Conservation (phyloP, 2,888 invertebrate species). For the Microplitis manilae region DNA sequence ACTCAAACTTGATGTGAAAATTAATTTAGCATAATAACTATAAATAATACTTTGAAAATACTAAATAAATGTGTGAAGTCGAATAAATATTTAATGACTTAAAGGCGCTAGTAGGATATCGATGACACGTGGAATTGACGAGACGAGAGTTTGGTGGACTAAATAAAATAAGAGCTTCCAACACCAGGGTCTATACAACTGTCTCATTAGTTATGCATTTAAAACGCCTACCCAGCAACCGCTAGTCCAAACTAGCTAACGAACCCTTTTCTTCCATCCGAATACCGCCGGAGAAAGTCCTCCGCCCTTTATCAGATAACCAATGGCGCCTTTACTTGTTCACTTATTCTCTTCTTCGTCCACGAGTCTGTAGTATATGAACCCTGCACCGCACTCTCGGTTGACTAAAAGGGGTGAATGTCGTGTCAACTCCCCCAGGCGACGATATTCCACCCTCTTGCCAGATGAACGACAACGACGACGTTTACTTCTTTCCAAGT, state of each 20-base stretch:
- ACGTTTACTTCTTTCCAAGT: conserved; percentile 59
- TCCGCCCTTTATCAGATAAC: conserved; percentile 39
- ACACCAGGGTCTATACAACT: conserved; percentile 18
- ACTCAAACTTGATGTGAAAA: too few species aligned
- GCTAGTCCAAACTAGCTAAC: background rate
- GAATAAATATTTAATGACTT: too few species aligned
- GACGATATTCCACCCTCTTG: conserved; percentile 33
- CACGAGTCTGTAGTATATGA: conserved; percentile 16
- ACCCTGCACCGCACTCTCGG: conserved; percentile 41
- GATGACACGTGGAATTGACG: background rate
- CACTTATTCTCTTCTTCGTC: conserved; percentile 5
- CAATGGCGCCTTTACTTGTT: conserved; percentile 30
- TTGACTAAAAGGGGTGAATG: conserved; percentile 54
- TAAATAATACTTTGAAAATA: too few species aligned
- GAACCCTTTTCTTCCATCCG: conserved; percentile 50
- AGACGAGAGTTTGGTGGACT: background rate
- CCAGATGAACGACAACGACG: conserved; percentile 36
- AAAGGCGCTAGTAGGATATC: background rate
- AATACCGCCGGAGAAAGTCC: conserved; percentile 41
- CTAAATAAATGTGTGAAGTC: too few species aligned
- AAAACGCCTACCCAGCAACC: conserved; percentile 51
- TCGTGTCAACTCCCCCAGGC: conserved; percentile 42
- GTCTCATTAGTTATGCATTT: conserved; percentile 66
- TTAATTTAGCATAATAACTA: too few species aligned
- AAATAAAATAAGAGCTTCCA: conserved; percentile 8